A percentile compares a stretch with the other conserved stretches of the same genome.
Evolutionary conservation across 2,113 vertebrate genomes (phyloP).

Genomic region (Gyps fulvus): DNA sequence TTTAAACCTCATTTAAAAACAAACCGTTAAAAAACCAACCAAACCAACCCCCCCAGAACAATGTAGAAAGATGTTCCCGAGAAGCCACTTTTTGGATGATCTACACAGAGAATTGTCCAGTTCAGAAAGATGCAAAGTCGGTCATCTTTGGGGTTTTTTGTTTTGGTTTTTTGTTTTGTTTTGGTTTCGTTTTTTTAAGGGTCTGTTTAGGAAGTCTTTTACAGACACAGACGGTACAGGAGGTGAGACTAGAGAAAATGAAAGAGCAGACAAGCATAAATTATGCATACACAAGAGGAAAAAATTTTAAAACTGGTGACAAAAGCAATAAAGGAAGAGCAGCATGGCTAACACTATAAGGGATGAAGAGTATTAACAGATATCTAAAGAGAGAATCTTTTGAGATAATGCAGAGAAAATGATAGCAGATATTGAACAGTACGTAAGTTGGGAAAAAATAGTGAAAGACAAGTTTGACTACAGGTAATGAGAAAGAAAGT

Average conservation of each 20-base stretch:
- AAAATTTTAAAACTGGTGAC: not conserved
- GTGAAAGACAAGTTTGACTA: not conserved
- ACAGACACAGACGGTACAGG: not conserved
- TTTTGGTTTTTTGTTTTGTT: not conserved
- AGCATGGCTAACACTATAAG: not conserved
- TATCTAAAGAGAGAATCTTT: not conserved
- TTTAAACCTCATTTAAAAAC: not conserved
- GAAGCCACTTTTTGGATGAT: not conserved
- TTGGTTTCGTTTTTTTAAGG: not conserved
- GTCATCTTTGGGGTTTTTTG: not conserved
- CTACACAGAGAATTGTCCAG: not conserved
- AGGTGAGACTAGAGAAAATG: not conserved
- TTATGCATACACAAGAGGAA: not conserved
- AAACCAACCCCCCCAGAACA: not conserved
- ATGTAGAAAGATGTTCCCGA: not conserved
- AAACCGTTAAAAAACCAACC: not conserved
- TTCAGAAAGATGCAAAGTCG: not conserved
- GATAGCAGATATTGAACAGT: not conserved
- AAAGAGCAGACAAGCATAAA: not conserved
- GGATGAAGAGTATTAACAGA: not conserved
- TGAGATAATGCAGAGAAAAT: not conserved
- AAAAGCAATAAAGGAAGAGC: not conserved
- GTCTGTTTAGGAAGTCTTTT: not conserved
- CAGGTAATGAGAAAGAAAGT: not conserved
- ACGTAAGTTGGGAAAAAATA: not conserved